Conservation (phyloP, 2,888 invertebrate genomes). For the Laothoe populi region DNA sequence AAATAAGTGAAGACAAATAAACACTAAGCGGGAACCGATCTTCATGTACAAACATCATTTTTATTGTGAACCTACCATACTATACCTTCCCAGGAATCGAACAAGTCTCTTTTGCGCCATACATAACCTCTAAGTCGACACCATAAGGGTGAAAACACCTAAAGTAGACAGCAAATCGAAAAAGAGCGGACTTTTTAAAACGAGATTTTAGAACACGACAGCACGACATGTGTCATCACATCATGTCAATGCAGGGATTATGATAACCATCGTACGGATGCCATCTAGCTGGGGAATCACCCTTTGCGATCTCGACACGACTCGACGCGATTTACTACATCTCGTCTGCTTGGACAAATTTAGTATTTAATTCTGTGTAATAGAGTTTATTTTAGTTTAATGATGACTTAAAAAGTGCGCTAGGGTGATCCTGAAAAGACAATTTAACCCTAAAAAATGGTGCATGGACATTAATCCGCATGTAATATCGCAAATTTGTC, state of each 20-base stretch:
- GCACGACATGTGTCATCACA: constrained; percentile 85
- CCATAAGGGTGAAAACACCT: constrained; percentile 47
- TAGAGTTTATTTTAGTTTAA: constrained; percentile 23
- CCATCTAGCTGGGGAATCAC: constrained; percentile 82
- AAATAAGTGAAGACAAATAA: constrained; percentile 60
- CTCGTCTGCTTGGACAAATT: constrained; percentile 35
- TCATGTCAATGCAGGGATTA: constrained; percentile 84
- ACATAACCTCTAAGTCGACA: constrained; percentile 46
- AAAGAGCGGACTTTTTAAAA: constrained; percentile 63
- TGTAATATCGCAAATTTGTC: constrained; percentile 85
- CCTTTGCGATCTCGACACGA: constrained; percentile 76
- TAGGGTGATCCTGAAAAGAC: constrained; percentile 78
- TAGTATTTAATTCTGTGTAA: constrained; percentile 38
- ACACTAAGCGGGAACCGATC: constrained; percentile 66
- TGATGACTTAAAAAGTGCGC: constrained; percentile 40
- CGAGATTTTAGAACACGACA: constrained; percentile 77
- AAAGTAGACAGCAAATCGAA: constrained; percentile 38
- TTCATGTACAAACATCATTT: constrained; percentile 71
- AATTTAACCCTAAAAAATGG: constrained; percentile 85
- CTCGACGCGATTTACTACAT: constrained; percentile 48
- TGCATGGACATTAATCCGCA: constrained; percentile 82
- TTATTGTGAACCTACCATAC: constrained; percentile 72
- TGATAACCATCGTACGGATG: constrained; percentile 84
- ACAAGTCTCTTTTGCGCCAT: constrained; percentile 37
- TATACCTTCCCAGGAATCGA: constrained; percentile 67